Evolutionary conservation across 2,797 vertebrate genomes (phyloP), one percentile per base, ranked within the genome.

Genomic region (Enteromius radiatus): DNA sequence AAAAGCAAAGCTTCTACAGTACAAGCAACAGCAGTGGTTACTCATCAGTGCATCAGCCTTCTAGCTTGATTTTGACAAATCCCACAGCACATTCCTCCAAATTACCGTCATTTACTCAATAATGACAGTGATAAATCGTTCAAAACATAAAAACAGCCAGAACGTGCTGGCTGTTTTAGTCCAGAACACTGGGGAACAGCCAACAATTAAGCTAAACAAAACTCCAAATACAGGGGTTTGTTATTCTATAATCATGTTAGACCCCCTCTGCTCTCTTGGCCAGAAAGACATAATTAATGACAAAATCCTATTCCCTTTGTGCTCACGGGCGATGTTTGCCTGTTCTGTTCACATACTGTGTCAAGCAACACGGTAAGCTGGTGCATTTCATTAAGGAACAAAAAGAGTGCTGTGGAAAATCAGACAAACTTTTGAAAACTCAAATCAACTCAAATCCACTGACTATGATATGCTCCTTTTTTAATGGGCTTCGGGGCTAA

Each of bases 11-110:
- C 38, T n/a, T 56, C 26, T 49, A 65, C 69, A n/a, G 61, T 69
- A 59, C 41, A n/a, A 41, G 61, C 23, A 41, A 80, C 28, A 38
- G 45, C 61, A 78, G 43, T 0, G 8, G 76, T 41, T 81, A 52
- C 69, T 86, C 81, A 79, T 86, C 85, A 69, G 74, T 70, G 75
- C 77, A 78, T 84, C 75, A 69, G 52, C 17, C 80, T 47, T 23
- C 52, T 41, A 59, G 78, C 21, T 79, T 81, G 81, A 82, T 82
- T 84, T 88, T 80, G 86, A 89, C 85, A 88, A 87, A 83, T 86
- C 87, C 84, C 87, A 78, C 45, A 64, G 81, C 74, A 84, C 52
- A 45, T 74, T 61, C 76, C 81, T 71, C 70, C 74, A 84, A 82
- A 88, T 81, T 71, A 76, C 45, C 81, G 11, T 84, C 59, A 81